Evolutionary conservation across 2,113 vertebrate genomes (phyloP).

Genomic region (Nothocercus nigrocapillus): DNA sequence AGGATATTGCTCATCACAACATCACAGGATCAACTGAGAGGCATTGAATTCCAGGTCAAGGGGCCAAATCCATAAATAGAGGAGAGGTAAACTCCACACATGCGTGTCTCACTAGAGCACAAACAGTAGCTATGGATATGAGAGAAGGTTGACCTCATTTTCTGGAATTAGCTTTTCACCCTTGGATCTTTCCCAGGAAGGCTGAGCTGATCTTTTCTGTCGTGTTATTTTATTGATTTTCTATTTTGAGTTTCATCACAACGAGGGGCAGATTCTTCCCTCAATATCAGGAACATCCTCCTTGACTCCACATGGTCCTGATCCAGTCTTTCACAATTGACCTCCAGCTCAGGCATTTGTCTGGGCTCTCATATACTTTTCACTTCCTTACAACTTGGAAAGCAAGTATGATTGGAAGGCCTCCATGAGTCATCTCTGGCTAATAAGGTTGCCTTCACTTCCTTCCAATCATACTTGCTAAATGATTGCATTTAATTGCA

Average conservation of each 20-base stretch:
- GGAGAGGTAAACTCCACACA: constrained; percentile 54
- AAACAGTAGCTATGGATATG: constrained; percentile 68
- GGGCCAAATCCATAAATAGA: constrained; percentile 69
- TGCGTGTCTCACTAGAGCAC: constrained; percentile 27
- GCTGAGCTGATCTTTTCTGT: constrained; percentile 15
- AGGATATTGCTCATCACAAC: constrained; percentile 38
- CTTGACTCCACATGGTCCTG: not conserved
- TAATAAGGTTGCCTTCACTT: not conserved
- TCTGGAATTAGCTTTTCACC: constrained; percentile 60
- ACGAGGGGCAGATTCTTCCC: not conserved
- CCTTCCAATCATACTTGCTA: too few species aligned
- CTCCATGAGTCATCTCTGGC: not conserved
- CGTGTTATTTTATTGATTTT: constrained; percentile 54
- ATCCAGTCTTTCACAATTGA: not conserved
- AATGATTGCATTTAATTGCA: too few species aligned
- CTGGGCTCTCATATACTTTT: not conserved
- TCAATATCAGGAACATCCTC: not conserved
- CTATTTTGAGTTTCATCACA: constrained; percentile 21
- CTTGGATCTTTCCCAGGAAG: constrained; percentile 66
- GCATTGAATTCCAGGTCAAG: constrained; percentile 58
- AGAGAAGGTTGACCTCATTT: constrained; percentile 64
- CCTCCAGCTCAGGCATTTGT: not conserved
- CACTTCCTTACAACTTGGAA: not conserved
- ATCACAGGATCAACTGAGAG: constrained; percentile 6
- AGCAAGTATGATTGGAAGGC: not conserved